A percentile compares a stretch with the other conserved stretches of the same genome.
Conservation (phyloP, 92 coral and sea anemone species). For the Epizoanthus ramosus region DNA sequence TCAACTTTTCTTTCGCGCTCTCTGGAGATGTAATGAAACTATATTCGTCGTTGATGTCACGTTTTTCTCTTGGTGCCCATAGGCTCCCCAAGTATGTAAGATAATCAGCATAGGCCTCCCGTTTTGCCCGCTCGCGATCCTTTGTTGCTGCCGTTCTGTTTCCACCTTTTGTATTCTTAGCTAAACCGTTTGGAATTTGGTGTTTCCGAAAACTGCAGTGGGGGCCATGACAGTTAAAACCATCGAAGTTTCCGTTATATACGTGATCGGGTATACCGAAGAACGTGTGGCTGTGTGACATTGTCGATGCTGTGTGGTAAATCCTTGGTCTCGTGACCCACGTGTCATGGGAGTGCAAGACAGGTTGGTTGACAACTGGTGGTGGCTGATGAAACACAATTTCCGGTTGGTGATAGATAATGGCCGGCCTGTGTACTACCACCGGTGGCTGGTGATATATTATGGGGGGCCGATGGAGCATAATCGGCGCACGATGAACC, state of each 20-base stretch:
- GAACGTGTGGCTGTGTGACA: conserved; percentile 77
- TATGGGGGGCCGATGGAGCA: conserved; percentile 94
- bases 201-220: conserved; percentile 76
- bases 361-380: conserved; percentile 94
- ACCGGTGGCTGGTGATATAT: conserved; percentile 98
- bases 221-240: conserved; percentile 61
- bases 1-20: conserved; percentile 67
- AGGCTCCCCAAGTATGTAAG: conserved; percentile 56
- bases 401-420: conserved; percentile 96
- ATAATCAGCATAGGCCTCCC: conserved; percentile 68
- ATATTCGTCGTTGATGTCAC: conserved; percentile 54
- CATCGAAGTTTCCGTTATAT: conserved; percentile 55
- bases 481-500: conserved; percentile 97
- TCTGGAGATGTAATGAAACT: conserved; percentile 64
- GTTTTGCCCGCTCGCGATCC: conserved; percentile 51
- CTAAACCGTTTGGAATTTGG: conserved; percentile 61
- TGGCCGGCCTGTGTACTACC: conserved; percentile 97
- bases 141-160: conserved; percentile 40
- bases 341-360: conserved; percentile 93
- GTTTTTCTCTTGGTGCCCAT: conserved; percentile 66
- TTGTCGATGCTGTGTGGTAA: conserved; percentile 69
- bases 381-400: conserved; percentile 98
- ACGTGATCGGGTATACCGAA: conserved; percentile 83
- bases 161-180: conserved; percentile 17
- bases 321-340: conserved; percentile 89